These are phyloP conservation scores for Heliconius nattereri DNA, from an alignment of 1,140 invertebrate species.

Conservation along the genomic window DNA sequence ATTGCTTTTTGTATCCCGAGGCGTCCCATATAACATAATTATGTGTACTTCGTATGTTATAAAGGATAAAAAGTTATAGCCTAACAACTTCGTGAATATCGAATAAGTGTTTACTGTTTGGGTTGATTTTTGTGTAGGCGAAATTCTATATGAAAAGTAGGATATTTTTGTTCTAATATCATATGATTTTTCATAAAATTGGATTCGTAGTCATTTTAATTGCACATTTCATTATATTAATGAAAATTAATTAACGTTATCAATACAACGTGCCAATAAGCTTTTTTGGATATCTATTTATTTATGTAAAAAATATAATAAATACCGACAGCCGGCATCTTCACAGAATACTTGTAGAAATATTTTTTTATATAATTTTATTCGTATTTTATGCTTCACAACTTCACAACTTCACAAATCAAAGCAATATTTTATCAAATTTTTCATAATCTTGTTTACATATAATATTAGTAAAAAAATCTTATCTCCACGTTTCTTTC, in stretches of 20 bases:
- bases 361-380: no score
- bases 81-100: background rate
- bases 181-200: background rate
- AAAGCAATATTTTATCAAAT: no score
- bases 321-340: no score
- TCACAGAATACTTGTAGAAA: no score
- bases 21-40: background rate
- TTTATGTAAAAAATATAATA: no score
- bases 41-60: background rate
- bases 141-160: background rate
- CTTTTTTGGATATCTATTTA: no score
- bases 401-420: no score
- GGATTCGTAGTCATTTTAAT: no score
- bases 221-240: no score
- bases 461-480: background rate
- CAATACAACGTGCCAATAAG: no score
- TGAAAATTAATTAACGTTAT: no score
- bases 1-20: slow-evolving; percentile 12
- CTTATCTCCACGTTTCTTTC: background rate
- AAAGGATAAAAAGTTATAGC: slow-evolving; percentile 13
- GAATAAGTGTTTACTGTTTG: slow-evolving; percentile 1
- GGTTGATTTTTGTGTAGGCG: slow-evolving; percentile 45
- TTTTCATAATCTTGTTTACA: background rate
- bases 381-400: no score
- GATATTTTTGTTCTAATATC: background rate